phyloP scores from a whole-genome alignment of 2,797 vertebrate genomes.

The Dallia pectoralis region DNA sequence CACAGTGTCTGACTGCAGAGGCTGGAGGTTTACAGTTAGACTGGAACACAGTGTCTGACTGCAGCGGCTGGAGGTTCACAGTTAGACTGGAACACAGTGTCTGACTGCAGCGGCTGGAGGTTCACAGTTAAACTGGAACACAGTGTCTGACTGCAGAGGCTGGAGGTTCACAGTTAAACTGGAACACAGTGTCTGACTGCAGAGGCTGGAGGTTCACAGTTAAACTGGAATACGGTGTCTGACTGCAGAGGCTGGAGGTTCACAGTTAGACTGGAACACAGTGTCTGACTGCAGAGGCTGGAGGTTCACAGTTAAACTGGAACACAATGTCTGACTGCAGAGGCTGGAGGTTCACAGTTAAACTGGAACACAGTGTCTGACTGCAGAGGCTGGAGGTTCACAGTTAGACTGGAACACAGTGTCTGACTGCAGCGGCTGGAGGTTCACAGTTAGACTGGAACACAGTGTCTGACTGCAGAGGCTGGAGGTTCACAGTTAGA shows the following conservation, averaged over 20 bases:
- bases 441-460: slow-evolving; percentile 34
- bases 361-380: slow-evolving; percentile 44
- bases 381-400: slow-evolving; percentile 47
- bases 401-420: slow-evolving; percentile 38
- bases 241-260: slow-evolving; percentile 48
- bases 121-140: slow-evolving; percentile 34
- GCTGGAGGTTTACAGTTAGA: slow-evolving; percentile 33
- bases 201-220: slow-evolving; percentile 40
- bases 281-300: slow-evolving; percentile 51
- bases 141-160: slow-evolving; percentile 50
- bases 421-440: slow-evolving; percentile 50
- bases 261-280: slow-evolving; percentile 36
- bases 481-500: slow-evolving; percentile 33
- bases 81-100: slow-evolving; percentile 40
- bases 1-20: slow-evolving; percentile 50
- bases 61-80: slow-evolving; percentile 43
- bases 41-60: slow-evolving; percentile 48
- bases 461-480: slow-evolving; percentile 50
- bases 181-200: slow-evolving; percentile 49
- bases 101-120: slow-evolving; percentile 49
- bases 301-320: slow-evolving; percentile 33
- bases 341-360: slow-evolving; percentile 37
- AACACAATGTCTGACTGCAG: slow-evolving; percentile 49
- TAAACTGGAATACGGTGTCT: slow-evolving; percentile 42
- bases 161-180: slow-evolving; percentile 33